These are phyloP conservation scores for Odontothrips loti DNA, from an alignment of 2,888 invertebrate species.

Conservation along the genomic window DNA sequence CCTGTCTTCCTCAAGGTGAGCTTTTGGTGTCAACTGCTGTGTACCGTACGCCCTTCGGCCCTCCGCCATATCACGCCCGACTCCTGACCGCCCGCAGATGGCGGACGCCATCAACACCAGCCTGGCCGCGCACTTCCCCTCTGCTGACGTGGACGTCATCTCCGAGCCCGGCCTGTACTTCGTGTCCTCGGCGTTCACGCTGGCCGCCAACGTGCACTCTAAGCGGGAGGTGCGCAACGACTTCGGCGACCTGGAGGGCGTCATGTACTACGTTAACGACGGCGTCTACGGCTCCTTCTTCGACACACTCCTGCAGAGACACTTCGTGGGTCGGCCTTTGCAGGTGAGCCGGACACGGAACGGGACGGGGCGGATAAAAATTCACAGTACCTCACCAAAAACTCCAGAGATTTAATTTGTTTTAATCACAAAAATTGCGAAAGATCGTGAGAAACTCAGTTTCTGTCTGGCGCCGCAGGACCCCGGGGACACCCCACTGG, in stretches of 20 bases:
- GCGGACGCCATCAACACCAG: slow-evolving; percentile 73
- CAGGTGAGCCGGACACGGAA: slow-evolving; percentile 4
- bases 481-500: slow-evolving; percentile 38
- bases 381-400: too few relatives aligned
- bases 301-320: slow-evolving; percentile 63
- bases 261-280: slow-evolving; percentile 98
- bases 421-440: too few relatives aligned
- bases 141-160: slow-evolving; percentile 69
- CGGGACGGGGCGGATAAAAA: too few relatives aligned
- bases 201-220: slow-evolving; percentile 82
- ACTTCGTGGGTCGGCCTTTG: background rate
- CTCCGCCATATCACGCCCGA: too few relatives aligned
- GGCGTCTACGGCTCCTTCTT: slow-evolving; percentile 99
- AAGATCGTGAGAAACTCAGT: too few relatives aligned
- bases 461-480: background rate
- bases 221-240: slow-evolving; percentile 56
- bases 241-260: slow-evolving; percentile 46
- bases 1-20: slow-evolving; percentile 64
- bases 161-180: slow-evolving; percentile 97
- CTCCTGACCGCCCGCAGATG: slow-evolving; percentile 55
- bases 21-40: background rate
- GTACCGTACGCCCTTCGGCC: background rate
- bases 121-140: slow-evolving; percentile 78
- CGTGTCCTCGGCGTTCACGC: slow-evolving; percentile 91
- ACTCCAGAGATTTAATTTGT: slow-evolving; percentile 30